These are phyloP conservation scores for Thereuonema tuberculata DNA, from an alignment of 1,140 invertebrate species.

Conservation along the genomic window DNA sequence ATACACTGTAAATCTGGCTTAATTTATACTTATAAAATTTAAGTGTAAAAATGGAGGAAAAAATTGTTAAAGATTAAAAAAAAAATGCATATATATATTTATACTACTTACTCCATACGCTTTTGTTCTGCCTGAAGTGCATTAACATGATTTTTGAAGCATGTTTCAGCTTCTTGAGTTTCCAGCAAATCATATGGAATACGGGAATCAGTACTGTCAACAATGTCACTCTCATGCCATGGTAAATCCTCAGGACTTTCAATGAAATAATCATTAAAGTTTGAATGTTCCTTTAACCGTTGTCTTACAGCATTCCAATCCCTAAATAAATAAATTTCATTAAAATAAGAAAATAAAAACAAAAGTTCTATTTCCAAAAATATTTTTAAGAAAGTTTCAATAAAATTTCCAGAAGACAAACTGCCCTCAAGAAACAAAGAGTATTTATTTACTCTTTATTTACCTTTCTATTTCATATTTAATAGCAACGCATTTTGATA, in stretches of 20 bases:
- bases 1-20: no score
- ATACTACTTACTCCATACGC: conserved; percentile 62
- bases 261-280: conserved; percentile 82
- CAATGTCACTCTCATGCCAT: conserved; percentile 62
- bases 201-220: conserved; percentile 43
- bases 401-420: no score
- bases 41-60: no score
- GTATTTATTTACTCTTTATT: no score
- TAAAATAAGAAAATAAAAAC: background rate
- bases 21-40: no score
- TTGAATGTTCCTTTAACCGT: conserved; percentile 67
- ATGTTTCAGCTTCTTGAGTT: conserved; percentile 74
- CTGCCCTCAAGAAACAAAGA: background rate
- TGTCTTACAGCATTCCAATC: conserved; percentile 74
- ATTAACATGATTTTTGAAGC: conserved; percentile 82
- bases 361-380: background rate
- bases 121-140: conserved; percentile 78
- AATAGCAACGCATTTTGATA: no score
- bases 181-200: conserved; percentile 86
- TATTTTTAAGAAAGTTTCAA: background rate
- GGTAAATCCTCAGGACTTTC: conserved; percentile 59
- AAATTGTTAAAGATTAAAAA: no score
- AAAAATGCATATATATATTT: background rate
- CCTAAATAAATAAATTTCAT: conserved; percentile 38
- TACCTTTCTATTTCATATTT: no score